Percentiles rank a stretch among this genome's conserved stretches.
Conservation (phyloP, 1,140 invertebrate genomes). For the Neotoxoptera formosana region DNA sequence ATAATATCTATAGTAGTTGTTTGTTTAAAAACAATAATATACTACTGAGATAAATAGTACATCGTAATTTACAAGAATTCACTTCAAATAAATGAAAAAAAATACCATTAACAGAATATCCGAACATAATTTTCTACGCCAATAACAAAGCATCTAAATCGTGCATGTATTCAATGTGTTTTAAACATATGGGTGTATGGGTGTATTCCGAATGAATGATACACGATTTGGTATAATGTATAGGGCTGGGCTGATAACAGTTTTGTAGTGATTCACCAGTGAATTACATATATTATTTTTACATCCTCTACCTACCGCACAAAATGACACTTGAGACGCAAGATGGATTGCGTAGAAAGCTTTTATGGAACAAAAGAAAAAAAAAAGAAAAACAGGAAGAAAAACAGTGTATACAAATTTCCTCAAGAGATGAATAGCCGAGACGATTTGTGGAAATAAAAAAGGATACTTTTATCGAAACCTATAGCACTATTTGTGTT, state of each 20-base stretch:
- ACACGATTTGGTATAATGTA: slow-evolving; percentile 32
- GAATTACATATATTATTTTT: slow-evolving; percentile 57
- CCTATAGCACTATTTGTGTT: slow-evolving; percentile 47
- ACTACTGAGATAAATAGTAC: not conserved
- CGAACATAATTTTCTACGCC: not conserved
- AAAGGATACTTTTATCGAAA: slow-evolving; percentile 57
- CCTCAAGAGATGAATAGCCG: slow-evolving; percentile 47
- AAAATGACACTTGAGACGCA: slow-evolving; percentile 49
- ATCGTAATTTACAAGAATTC: not conserved
- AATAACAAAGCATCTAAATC: slow-evolving; percentile 5
- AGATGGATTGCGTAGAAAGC: slow-evolving; percentile 54
- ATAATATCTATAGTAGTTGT: not conserved
- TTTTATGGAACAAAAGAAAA: slow-evolving; percentile 48
- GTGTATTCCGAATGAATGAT: slow-evolving; percentile 21
- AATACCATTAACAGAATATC: not conserved
- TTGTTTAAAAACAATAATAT: not conserved
- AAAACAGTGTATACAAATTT: slow-evolving; percentile 57
- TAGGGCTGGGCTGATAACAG: slow-evolving; percentile 41
- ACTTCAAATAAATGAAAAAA: not conserved
- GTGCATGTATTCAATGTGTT: not conserved
- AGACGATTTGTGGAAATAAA: slow-evolving; percentile 53
- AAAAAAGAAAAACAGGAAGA: slow-evolving; percentile 29
- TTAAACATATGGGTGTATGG: slow-evolving; percentile 20
- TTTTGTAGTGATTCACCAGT: slow-evolving; percentile 50
- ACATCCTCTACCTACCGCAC: not conserved